These are phyloP conservation scores for Dilophus febrilis DNA, from an alignment of 2,888 invertebrate species.

Conservation along the genomic window DNA sequence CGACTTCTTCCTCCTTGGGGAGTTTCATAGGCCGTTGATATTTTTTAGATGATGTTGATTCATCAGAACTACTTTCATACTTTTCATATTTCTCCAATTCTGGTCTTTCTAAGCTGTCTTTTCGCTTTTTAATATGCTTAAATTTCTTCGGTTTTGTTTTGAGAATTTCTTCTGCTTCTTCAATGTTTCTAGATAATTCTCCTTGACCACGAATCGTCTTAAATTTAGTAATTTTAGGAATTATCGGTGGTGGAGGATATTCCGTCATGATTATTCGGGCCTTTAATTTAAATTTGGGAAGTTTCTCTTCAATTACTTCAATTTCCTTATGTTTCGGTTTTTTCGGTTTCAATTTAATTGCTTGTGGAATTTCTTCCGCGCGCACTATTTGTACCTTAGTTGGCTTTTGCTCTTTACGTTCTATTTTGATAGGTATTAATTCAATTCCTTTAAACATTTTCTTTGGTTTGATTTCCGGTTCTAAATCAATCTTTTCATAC, in stretches of 20 bases:
- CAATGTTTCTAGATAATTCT: constrained; percentile 49
- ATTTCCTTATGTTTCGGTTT: constrained; percentile 28
- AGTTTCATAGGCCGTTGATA: constrained; percentile 7
- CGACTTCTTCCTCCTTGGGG: constrained; percentile 4
- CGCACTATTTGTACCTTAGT: constrained; percentile 42
- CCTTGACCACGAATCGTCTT: constrained; percentile 44
- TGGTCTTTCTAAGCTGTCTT: constrained; percentile 38
- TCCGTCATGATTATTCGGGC: constrained; percentile 48
- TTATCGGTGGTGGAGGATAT: constrained; percentile 41
- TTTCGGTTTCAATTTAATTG: constrained; percentile 41
- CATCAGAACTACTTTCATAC: constrained; percentile 10
- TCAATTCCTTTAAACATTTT: constrained; percentile 8
- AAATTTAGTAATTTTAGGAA: constrained; percentile 35
- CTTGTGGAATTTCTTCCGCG: constrained; percentile 38
- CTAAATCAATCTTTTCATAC: constrained; percentile 18
- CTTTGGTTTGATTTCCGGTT: constrained; percentile 2
- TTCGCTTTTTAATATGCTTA: constrained; percentile 36
- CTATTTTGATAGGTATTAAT: constrained; percentile 38
- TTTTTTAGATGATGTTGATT: constrained; percentile 2
- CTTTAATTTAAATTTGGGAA: constrained; percentile 43
- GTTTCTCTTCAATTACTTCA: constrained; percentile 33
- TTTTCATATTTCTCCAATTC: constrained; percentile 18
- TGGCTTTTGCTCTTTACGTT: constrained; percentile 40
- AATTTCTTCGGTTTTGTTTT: constrained; percentile 39
- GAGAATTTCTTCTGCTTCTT: constrained; percentile 47